Conservation (phyloP, 2,888 invertebrate species). For the Acanthacorydalis orientalis region DNA sequence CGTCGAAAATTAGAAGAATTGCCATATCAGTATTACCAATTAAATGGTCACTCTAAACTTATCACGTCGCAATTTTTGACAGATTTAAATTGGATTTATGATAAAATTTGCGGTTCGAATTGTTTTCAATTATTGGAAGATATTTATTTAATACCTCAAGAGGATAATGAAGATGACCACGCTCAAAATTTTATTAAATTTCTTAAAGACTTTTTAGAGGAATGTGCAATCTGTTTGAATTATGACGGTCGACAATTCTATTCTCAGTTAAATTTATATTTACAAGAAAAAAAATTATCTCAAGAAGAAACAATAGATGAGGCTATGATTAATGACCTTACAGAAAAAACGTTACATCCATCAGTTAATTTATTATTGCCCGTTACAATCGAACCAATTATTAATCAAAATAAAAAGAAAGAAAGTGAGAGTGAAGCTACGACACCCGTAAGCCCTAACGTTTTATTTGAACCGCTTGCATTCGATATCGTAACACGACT, state of each 20-base stretch:
- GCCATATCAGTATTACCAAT: constrained; percentile 57
- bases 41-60: constrained; percentile 37
- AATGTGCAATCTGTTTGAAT: constrained; percentile 52
- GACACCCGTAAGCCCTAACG: constrained; percentile 9
- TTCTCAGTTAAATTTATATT: constrained; percentile 42
- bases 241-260: constrained; percentile 74
- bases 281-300: constrained; percentile 22
- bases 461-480: constrained; percentile 20
- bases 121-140: constrained; percentile 64
- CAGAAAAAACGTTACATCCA: constrained; percentile 31
- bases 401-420: constrained; percentile 3
- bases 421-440: constrained; percentile 9
- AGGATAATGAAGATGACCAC: constrained; percentile 28
- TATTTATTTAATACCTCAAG: constrained; percentile 30
- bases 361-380: constrained; percentile 44
- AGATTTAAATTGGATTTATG: constrained; percentile 60
- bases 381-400: constrained; percentile 23
- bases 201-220: constrained; percentile 51
- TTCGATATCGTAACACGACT: constrained; percentile 46
- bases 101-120: constrained; percentile 63
- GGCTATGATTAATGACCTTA: constrained; percentile 23
- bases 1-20: constrained; percentile 66
- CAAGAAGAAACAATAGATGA: constrained; percentile 16
- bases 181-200: constrained; percentile 30
- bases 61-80: constrained; percentile 53